A percentile compares a stretch with the other conserved stretches of the same genome.
Conservation (phyloP, 2,797 vertebrate species). For the Galago senegalensis region DNA sequence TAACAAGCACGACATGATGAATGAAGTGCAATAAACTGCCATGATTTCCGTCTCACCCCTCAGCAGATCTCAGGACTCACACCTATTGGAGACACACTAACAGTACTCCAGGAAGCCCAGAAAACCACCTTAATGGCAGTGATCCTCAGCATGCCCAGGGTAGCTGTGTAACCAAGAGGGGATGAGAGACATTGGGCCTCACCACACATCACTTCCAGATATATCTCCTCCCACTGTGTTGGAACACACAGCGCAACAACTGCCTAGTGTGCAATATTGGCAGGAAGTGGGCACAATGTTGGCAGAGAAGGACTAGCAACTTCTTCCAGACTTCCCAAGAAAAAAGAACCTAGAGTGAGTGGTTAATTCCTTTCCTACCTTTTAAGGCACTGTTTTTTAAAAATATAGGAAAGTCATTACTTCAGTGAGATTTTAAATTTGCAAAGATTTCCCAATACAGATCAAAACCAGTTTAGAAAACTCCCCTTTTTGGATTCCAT, state of each 20-base stretch:
- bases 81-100: slow-evolving; percentile 83
- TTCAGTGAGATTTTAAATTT: slow-evolving; percentile 55
- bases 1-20: slow-evolving; percentile 88
- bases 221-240: background rate
- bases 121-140: background rate
- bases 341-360: background rate
- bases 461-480: slow-evolving; percentile 57
- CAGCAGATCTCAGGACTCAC: slow-evolving; percentile 80
- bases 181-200: background rate
- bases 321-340: background rate
- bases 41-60: slow-evolving; percentile 87
- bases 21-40: slow-evolving; percentile 86
- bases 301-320: background rate
- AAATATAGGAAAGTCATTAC: background rate
- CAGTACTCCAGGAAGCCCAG: slow-evolving; percentile 25
- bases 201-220: background rate
- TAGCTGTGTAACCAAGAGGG: background rate
- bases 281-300: background rate
- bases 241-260: background rate
- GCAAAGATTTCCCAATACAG: background rate
- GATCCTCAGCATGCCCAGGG: background rate
- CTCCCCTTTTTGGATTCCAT: background rate
- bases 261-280: background rate
- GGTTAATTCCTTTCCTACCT: background rate
- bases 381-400: slow-evolving; percentile 25